Base-by-base conservation (phyloP, 2,113 vertebrate genomes). In the Tauraco erythrolophus region DNA sequence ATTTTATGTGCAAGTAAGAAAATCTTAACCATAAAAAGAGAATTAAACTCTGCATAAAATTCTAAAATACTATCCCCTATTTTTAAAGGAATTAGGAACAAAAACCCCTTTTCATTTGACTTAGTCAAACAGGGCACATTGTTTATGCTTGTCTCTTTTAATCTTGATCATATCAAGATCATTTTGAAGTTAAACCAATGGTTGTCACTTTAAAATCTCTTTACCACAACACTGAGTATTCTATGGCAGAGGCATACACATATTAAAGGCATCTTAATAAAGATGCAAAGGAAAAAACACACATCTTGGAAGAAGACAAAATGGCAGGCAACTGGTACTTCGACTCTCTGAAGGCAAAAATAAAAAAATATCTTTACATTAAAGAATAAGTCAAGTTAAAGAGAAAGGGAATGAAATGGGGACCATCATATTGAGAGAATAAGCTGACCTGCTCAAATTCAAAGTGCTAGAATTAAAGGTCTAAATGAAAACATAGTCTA, bases 391-490 rank as follows among this genome's bases (percentile, higher is more conserved):
- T 98, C 97, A 97, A 96, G 98, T 98, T 98, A 99, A 98, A 98
- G 98, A 98, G 98, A 98, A 97, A 87, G 95, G 97, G 98, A 94
- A 91, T 96, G 98, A 97, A 94, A 96, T 92, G 98, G 98, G 98
- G 98, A 98, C 98, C 98, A 96, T 98, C 98, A 96, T 98, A 98
- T 98, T 97, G 98, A 98, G 98, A 98, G 98, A 98, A 98, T 99
- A 99, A 98, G 99, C 99, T 98, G 98, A 99, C 98, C 98, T 98
- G 99, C 99, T 99, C 98, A 98, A 99, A 99, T 99, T 99, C 99
- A 99, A 99, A 99, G 99, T 99, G 99, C 99, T 99, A 98, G 98
- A 99, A 99, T 99, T 98, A 99, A 98, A 98, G 97, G 98, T 98
- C 98, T 98, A 98, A 98, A 98, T 97, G 96, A 98, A 98, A 98